Percentiles rank a stretch among this genome's conserved stretches.
Conservation (phyloP, 2,113 vertebrate genomes). For the Nerophis lumbriciformis region DNA sequence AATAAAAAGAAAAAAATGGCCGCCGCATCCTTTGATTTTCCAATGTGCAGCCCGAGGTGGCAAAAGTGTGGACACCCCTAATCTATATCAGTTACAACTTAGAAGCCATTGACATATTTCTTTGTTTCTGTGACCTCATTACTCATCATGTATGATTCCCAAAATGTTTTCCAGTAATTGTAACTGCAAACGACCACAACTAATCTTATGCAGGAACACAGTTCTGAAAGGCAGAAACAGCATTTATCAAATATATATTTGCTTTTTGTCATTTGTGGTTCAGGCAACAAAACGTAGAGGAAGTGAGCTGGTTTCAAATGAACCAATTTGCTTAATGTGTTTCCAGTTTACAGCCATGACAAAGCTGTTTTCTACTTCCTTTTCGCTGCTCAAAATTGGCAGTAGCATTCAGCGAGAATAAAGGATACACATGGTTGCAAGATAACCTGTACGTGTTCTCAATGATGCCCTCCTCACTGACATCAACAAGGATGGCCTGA, state of each 20-base stretch:
- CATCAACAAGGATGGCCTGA: slow-evolving; percentile 93
- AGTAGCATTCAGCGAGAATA: not conserved
- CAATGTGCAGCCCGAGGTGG: no score
- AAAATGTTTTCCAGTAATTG: not conserved
- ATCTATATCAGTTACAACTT: no score
- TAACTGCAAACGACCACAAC: not conserved
- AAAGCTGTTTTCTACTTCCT: slow-evolving; percentile 15
- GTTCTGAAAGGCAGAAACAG: not conserved
- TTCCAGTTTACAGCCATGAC: not conserved
- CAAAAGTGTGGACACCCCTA: no score
- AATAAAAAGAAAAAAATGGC: no score
- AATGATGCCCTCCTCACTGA: slow-evolving; percentile 95
- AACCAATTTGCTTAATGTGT: not conserved
- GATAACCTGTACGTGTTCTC: slow-evolving; percentile 96
- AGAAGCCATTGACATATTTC: no score
- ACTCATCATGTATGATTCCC: not conserved
- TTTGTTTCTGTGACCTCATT: no score
- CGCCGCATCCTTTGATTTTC: no score
- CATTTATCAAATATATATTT: no score
- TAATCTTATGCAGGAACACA: not conserved
- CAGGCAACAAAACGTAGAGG: slow-evolving; percentile 10
- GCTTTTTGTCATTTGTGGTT: not conserved
- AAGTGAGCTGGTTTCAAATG: slow-evolving; percentile 27
- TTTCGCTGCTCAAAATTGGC: not conserved
- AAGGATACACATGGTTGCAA: slow-evolving; percentile 99